A percentile compares a stretch with the other conserved stretches of the same genome.
These are phyloP conservation scores for Passer montanus DNA, from an alignment of 2,113 vertebrate species.

Conservation along the genomic window DNA sequence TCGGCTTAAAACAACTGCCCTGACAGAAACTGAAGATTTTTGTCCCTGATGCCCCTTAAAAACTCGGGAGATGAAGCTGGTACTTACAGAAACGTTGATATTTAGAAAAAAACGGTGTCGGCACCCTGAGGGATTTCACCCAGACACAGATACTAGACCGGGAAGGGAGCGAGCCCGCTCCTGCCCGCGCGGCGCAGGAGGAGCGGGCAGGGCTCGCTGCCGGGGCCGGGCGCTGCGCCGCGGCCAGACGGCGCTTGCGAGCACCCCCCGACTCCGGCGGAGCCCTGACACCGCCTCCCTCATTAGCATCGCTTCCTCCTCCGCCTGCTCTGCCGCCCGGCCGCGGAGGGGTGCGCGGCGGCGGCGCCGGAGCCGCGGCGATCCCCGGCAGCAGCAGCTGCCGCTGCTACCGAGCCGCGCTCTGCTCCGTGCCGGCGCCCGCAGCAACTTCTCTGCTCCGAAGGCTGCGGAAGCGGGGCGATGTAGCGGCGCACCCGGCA, in stretches of 20 bases:
- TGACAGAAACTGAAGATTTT: too few relatives aligned
- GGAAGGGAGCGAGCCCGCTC: background rate
- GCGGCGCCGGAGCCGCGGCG: background rate
- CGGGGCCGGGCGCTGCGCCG: background rate
- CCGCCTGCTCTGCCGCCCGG: background rate
- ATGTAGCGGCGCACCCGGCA: background rate
- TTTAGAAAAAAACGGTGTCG: background rate
- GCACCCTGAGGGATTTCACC: background rate
- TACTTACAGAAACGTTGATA: background rate
- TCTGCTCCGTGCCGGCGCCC: background rate
- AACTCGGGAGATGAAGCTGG: too few relatives aligned
- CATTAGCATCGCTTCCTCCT: background rate
- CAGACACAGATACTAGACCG: background rate
- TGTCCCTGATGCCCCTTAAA: background rate
- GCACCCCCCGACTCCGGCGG: background rate
- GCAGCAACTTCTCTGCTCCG: background rate
- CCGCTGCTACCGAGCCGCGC: background rate
- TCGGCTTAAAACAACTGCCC: too few relatives aligned
- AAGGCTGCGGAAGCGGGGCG: background rate
- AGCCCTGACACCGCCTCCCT: background rate
- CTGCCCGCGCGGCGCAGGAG: background rate
- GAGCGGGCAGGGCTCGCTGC: too few relatives aligned
- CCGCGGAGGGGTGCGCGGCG: background rate
- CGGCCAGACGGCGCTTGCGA: background rate
- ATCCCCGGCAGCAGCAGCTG: background rate